A percentile compares a stretch with the other conserved stretches of the same genome.
These are phyloP conservation scores for Melieria omissa DNA, from an alignment of 2,888 invertebrate species.

Conservation along the genomic window DNA sequence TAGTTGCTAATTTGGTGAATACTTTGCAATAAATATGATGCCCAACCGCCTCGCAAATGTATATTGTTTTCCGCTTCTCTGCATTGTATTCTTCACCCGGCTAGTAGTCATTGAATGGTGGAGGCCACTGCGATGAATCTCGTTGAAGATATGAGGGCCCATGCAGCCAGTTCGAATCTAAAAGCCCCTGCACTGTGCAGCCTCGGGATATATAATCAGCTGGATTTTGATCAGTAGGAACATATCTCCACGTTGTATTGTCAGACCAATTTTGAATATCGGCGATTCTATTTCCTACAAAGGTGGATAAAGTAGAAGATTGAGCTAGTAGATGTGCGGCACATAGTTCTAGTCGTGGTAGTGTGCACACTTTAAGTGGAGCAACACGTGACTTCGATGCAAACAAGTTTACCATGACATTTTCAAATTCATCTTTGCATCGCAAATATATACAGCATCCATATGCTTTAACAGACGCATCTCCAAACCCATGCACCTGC, in stretches of 20 bases:
- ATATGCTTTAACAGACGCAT: conserved; percentile 34
- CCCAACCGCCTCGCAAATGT: no score
- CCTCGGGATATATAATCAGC: no score
- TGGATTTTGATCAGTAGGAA: no score
- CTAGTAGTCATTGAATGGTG: conserved; percentile 5
- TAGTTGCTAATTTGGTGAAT: no score
- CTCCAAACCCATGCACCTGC: conserved; percentile 35
- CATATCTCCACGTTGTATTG: no score
- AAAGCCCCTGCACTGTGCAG: conserved; percentile 31
- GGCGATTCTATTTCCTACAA: no score
- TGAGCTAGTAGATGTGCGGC: conserved; percentile 38
- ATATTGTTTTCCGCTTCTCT: no score
- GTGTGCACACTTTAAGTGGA: conserved; percentile 33
- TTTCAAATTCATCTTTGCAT: background rate
- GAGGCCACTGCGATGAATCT: conserved; percentile 22
- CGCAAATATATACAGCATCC: conserved; percentile 32
- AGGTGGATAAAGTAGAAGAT: no score
- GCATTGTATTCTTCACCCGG: no score
- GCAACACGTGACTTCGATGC: conserved; percentile 34
- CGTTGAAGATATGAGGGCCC: conserved; percentile 29
- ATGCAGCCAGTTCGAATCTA: conserved; percentile 32
- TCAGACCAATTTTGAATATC: no score
- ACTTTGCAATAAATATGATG: no score
- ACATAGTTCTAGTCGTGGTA: conserved; percentile 38
- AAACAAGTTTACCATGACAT: background rate